Evolutionary conservation across 2,888 invertebrate genomes (phyloP), one percentile per base, ranked within the genome.

Genomic region (Diachrysia chrysitis): DNA sequence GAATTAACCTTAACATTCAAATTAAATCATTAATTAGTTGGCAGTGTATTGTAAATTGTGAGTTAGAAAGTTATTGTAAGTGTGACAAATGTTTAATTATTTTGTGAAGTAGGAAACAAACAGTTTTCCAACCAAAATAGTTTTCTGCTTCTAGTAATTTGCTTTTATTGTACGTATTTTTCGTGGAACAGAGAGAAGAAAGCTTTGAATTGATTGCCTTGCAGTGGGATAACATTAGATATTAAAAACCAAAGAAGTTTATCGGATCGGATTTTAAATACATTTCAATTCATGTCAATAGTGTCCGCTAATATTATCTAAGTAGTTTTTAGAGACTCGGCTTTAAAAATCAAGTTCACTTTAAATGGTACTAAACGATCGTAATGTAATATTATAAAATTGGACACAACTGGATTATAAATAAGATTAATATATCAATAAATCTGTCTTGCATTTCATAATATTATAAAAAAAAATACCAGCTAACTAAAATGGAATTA

Each of bases 1-100:
- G 42, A 55, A 60, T 55, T n/a, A 55, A 56, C 10, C 4, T 32
- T 21, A 51, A 25, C 29, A 66, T 71, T 71, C 46, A 23, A 73
- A 64, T 53, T 1, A 51, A 25, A 9, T 17, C 48, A 54, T 32
- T 17, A 25, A 35, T 46, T 2, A 21, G 19, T 12, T 35, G 42
- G 21, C 21, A 58, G 72, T 71, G 58, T 46, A 62, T 6, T 12
- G 58, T 69, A 12, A 0, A 48, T 58, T 42, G 0, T 48, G 12
- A 19, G 16, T 2, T 19, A 46, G 54, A 53, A 37, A 21, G 54
- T 54, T 58, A 73, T 61, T 55, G 57, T 3, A 63, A 69, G 29
- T 42, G 46, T 35, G 51, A 3, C 35, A 46, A 55, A 12, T 12
- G 21, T 53, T 9, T 56, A 48, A 59, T 71, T 58, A 51, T 10